Evolutionary conservation across 1,140 invertebrate genomes (phyloP).

Genomic region (Zaprionus africanus): DNA sequence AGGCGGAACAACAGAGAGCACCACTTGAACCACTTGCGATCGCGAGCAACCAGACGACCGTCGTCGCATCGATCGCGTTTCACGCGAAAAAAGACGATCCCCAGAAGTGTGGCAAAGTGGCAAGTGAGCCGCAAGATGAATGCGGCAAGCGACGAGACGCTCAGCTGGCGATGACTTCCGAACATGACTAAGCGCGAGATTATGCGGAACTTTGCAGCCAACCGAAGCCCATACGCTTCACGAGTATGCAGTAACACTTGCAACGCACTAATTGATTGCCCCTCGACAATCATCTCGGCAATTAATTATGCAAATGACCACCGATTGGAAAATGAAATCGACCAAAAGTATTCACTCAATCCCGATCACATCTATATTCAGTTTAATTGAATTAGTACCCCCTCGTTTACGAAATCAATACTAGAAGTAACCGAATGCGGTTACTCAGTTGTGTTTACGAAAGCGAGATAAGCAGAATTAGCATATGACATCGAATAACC

Average conservation of each 20-base stretch:
- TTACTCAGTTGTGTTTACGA: too few species aligned
- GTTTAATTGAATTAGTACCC: neutral
- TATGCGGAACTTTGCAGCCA: neutral
- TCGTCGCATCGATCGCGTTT: slow-evolving; percentile 11
- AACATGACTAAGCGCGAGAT: slow-evolving; percentile 37
- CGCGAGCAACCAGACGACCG: slow-evolving; percentile 16
- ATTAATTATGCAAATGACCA: slow-evolving; percentile 10
- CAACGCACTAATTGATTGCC: slow-evolving; percentile 2
- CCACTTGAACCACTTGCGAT: slow-evolving; percentile 32
- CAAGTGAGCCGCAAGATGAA: slow-evolving; percentile 12
- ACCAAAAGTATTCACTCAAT: neutral
- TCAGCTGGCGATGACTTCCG: slow-evolving; percentile 12
- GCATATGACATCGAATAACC: neutral
- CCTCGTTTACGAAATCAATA: too few species aligned
- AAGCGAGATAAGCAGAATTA: neutral
- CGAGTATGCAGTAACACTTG: neutral
- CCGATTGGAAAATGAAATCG: neutral
- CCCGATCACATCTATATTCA: slow-evolving; percentile 5
- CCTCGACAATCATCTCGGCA: neutral
- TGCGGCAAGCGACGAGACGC: slow-evolving; percentile 17
- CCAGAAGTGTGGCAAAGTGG: slow-evolving; percentile 25
- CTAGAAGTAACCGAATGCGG: too few species aligned
- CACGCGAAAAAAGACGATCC: slow-evolving; percentile 31
- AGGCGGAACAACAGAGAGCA: slow-evolving; percentile 28
- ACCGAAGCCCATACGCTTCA: neutral